phyloP scores from a whole-genome alignment of 92 coral and sea anemone genomes.

The Micromussa lordhowensis region DNA sequence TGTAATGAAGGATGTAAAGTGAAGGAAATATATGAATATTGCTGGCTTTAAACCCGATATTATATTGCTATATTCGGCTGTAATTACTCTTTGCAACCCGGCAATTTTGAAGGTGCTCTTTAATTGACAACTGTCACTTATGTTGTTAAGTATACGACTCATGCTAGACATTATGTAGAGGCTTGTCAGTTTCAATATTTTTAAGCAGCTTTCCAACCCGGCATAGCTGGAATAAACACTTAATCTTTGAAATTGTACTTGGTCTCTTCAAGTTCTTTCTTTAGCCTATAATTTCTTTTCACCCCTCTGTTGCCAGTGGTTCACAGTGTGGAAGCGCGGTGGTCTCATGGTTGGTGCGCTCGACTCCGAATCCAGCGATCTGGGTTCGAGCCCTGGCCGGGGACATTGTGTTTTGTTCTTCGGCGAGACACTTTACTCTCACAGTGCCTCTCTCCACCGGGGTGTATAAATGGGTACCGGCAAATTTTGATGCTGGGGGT shows the following conservation, averaged over 20 bases:
- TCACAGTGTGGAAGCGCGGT: too few relatives aligned
- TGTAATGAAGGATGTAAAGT: conserved; percentile 60
- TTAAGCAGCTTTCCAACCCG: background rate
- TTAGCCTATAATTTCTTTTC: background rate
- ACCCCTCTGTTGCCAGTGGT: background rate
- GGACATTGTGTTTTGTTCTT: too few relatives aligned
- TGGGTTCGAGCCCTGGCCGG: too few relatives aligned
- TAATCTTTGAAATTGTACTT: background rate
- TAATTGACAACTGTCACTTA: background rate
- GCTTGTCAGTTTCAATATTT: background rate
- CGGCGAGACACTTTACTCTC: too few relatives aligned
- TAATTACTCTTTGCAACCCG: too few relatives aligned
- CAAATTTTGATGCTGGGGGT: too few relatives aligned
- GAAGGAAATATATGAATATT: conserved; percentile 68
- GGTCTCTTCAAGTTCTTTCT: background rate
- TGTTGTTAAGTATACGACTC: background rate
- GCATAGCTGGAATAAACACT: background rate
- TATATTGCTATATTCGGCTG: too few relatives aligned
- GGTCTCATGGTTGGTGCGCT: too few relatives aligned
- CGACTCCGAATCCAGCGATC: too few relatives aligned
- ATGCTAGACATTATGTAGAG: background rate
- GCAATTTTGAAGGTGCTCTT: too few relatives aligned
- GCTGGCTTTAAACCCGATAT: conserved; percentile 9
- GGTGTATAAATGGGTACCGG: too few relatives aligned
- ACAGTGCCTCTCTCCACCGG: too few relatives aligned